Conservation (phyloP, 2,113 vertebrate species). For the Myrmecophaga tridactyla region DNA sequence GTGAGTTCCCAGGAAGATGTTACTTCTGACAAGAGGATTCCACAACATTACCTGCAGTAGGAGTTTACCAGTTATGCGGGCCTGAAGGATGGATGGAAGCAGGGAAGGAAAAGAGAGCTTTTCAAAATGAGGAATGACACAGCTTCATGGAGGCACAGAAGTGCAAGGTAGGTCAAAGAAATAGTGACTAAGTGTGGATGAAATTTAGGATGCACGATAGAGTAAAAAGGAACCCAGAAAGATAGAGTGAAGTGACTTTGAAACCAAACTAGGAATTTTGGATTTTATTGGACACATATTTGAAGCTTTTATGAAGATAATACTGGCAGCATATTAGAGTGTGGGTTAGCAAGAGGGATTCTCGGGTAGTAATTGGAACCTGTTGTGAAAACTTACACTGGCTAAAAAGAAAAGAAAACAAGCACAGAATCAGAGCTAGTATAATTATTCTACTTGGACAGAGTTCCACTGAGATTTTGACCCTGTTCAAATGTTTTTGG, state of each 20-base stretch:
- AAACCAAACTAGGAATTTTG: background rate
- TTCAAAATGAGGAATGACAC: background rate
- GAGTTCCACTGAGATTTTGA: background rate
- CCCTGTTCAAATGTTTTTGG: conserved; percentile 11
- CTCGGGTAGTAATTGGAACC: background rate
- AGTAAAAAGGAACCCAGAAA: background rate
- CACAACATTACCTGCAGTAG: background rate
- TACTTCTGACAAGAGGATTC: background rate
- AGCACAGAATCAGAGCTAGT: background rate
- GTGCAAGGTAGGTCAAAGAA: background rate
- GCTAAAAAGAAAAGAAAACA: conserved; percentile 7
- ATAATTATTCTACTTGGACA: background rate
- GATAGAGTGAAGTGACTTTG: background rate
- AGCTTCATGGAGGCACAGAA: background rate
- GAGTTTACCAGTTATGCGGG: background rate
- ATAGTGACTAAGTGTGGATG: background rate
- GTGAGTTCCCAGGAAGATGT: background rate
- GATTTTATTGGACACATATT: background rate
- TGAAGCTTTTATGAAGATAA: background rate
- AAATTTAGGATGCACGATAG: background rate
- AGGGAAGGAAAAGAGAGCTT: background rate
- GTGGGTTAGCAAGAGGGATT: background rate
- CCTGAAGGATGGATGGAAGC: background rate
- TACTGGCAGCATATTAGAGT: background rate
- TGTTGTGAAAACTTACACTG: background rate